Conservation (phyloP, 2,113 vertebrate genomes). For the Accipiter virgatus region DNA sequence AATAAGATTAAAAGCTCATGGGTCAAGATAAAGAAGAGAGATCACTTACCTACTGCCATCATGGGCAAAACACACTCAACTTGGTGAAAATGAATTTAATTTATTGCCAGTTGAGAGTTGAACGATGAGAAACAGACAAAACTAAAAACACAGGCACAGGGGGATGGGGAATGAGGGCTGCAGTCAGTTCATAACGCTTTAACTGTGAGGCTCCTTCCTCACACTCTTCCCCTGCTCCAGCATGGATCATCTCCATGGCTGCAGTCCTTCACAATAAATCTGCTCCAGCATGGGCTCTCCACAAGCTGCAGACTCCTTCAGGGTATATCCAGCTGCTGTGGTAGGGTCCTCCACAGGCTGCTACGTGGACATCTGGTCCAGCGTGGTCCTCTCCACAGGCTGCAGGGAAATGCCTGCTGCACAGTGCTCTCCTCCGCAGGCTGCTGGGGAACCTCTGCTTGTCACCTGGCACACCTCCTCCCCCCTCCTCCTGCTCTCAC, state of each 20-base stretch:
- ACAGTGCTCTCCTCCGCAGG: background rate
- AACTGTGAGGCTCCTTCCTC: background rate
- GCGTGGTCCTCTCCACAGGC: background rate
- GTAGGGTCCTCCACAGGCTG: background rate
- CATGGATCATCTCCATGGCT: background rate
- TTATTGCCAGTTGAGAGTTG: background rate
- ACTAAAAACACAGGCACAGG: background rate
- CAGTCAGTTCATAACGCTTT: background rate
- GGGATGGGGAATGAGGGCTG: background rate
- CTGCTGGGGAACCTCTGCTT: accelerated
- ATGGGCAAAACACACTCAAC: background rate
- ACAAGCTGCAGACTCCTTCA: no score
- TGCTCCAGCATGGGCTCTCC: background rate
- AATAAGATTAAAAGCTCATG: background rate
- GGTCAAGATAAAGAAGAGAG: background rate
- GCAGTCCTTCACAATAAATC: background rate
- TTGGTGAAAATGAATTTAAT: background rate
- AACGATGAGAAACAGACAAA: background rate
- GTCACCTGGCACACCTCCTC: accelerated
- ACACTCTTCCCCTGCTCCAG: background rate
- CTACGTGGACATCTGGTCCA: no score
- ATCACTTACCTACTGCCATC: background rate
- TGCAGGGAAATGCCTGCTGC: background rate
- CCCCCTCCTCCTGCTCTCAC: no score
- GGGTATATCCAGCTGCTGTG: no score